These are phyloP conservation scores for Acromyrmex echinatior DNA, from an alignment of 1,140 invertebrate species.

Conservation along the genomic window DNA sequence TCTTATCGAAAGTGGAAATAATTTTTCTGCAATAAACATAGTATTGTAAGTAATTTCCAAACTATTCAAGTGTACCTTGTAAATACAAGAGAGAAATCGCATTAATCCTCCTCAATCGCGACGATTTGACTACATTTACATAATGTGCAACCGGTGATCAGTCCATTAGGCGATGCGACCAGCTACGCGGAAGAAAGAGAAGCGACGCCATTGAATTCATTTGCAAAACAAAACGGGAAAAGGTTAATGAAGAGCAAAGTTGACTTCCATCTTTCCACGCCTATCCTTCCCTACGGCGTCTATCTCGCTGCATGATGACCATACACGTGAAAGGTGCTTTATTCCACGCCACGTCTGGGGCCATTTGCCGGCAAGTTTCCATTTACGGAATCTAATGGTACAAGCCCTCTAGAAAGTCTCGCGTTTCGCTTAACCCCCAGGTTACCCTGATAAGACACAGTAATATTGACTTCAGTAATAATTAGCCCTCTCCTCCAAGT, in stretches of 20 bases:
- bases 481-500: not conserved
- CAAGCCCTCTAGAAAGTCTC: conserved; percentile 72
- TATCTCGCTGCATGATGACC: conserved; percentile 48
- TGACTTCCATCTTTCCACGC: conserved; percentile 63
- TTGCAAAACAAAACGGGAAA: conserved; percentile 53
- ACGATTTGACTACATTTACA: conserved; percentile 22
- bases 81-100: conserved; percentile 22
- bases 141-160: conserved; percentile 37
- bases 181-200: not conserved
- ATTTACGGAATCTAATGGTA: conserved; percentile 77
- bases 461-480: conserved; percentile 11
- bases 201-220: conserved; percentile 22
- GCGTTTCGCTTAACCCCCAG: conserved; percentile 24
- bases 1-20: not conserved
- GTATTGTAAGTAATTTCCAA: not conserved
- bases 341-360: conserved; percentile 55
- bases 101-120: conserved; percentile 22
- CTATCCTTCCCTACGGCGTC: conserved; percentile 18
- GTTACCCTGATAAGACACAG: conserved; percentile 1
- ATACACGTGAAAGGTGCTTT: conserved; percentile 71
- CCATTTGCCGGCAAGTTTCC: conserved; percentile 78
- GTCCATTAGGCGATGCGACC: not conserved
- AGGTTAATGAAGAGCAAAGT: conserved; percentile 62
- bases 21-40: not conserved
- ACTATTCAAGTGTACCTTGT: not conserved